Evolutionary conservation across 2,797 vertebrate species (phyloP), one percentile per base, ranked within the genome.

Genomic region (Propithecus deckenii): DNA sequence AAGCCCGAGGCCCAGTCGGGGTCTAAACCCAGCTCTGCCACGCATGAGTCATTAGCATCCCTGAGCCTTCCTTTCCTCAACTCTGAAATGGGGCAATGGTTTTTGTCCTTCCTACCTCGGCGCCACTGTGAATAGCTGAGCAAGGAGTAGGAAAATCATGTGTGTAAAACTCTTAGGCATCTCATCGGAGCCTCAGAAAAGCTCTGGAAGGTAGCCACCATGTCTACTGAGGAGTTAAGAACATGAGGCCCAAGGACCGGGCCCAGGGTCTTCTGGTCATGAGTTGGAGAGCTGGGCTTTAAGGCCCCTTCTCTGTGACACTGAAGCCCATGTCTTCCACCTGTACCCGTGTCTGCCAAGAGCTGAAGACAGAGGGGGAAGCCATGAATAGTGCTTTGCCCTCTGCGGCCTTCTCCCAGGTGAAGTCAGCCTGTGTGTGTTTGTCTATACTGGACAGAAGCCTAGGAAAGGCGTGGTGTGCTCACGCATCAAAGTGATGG

Each of bases 351-450:
- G 67, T 59, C 59, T 61, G 41, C 59, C 55, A 35, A 3, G 55
- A 38, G 8, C 0, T 0, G 46, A 61, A 17, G 32, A 2, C 2
- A 4, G 18, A 13, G 1, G 3, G 30, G 22, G 30, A 43, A 3
- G 2, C 25, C 0, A 2, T 2, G 30, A 59, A 11, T 46, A 1
- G 6, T 4, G 14, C 35, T 8, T 9, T 1, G 3, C 55, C 32
- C 9, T 30, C 41, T 5, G 4, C 0, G 1, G 55, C 59, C 52
- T 48, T 17, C 32, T 85, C 38, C 5, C 18, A 32, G 55, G 30
- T 46, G 41, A 61, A 18, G 38, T 74, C 32, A 17, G 35, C 22
- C 0, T 2, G 69, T 30, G 2, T 18, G 20, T 28, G 57, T 41
- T 11, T 48, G n/a, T 71, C 65, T 43, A 1, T 6, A 28, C 32